Evolutionary conservation across 1,140 invertebrate species (phyloP).

Genomic region (Nylanderia fulva): DNA sequence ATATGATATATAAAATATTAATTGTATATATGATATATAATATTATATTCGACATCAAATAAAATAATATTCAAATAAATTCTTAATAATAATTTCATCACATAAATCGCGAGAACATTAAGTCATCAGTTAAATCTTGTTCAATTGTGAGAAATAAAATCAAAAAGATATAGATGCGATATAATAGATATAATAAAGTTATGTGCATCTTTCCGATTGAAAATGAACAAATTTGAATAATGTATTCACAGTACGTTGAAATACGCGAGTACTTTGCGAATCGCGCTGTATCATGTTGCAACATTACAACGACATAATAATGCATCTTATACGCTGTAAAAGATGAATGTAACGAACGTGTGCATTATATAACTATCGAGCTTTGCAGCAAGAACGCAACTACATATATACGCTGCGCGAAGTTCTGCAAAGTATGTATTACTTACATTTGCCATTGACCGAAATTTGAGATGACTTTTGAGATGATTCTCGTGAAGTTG

Average conservation of each 20-base stretch:
- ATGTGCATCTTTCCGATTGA: not conserved
- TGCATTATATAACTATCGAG: conserved; percentile 37
- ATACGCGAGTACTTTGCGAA: not conserved
- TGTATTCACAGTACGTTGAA: not conserved
- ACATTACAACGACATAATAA: conserved; percentile 7
- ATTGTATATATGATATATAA: too few relatives aligned
- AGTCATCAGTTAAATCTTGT: not conserved
- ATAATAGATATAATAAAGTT: not conserved
- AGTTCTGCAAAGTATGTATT: conserved; percentile 2
- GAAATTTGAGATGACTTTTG: not conserved
- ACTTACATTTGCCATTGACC: not conserved
- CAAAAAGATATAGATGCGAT: not conserved
- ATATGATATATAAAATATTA: too few relatives aligned
- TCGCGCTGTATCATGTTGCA: conserved; percentile 14
- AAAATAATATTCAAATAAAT: not conserved
- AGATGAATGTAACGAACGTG: not conserved
- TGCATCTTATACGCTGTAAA: not conserved
- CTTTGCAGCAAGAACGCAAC: not conserved
- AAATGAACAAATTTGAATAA: conserved; percentile 10
- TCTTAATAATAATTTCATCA: not conserved
- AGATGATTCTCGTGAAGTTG: not conserved
- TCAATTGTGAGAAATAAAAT: not conserved
- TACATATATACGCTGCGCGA: not conserved
- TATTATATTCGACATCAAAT: conserved; percentile 2
- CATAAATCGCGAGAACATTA: not conserved